These are phyloP conservation scores for Oncorhynchus gorbuscha DNA, from an alignment of 2,113 vertebrate genomes.

Conservation along the genomic window DNA sequence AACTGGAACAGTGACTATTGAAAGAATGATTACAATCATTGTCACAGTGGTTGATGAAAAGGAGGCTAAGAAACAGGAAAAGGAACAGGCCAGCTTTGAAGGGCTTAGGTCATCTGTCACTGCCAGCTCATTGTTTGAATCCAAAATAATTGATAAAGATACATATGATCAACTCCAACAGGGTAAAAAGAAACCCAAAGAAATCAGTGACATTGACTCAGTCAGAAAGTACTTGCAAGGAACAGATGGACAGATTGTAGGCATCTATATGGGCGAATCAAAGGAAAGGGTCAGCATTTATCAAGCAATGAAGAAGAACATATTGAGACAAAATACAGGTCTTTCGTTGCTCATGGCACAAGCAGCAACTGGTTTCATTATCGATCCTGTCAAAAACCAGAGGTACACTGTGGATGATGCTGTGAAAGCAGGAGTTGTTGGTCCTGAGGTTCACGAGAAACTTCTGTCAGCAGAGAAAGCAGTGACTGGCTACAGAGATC, in stretches of 20 bases:
- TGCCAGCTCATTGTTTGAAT: constrained; percentile 80
- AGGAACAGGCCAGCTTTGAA: constrained; percentile 79
- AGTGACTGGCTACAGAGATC: constrained; percentile 86
- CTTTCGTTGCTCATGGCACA: constrained; percentile 87
- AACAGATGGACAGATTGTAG: constrained; percentile 78
- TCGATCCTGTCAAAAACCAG: constrained; percentile 79
- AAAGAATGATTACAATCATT: constrained; percentile 88
- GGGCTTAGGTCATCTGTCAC: constrained; percentile 84
- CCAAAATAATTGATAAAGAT: constrained; percentile 79
- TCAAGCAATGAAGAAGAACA: constrained; percentile 85
- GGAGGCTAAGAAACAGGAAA: constrained; percentile 73
- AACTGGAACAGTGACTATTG: constrained; percentile 86
- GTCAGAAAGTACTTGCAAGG: constrained; percentile 84
- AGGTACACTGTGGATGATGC: constrained; percentile 85
- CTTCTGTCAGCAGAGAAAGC: constrained; percentile 87
- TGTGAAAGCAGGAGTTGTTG: constrained; percentile 83
- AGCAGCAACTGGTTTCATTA: constrained; percentile 88
- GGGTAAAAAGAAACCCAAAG: constrained; percentile 84
- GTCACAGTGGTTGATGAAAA: constrained; percentile 86
- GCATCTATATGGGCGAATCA: constrained; percentile 79
- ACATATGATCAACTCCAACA: constrained; percentile 85
- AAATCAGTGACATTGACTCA: constrained; percentile 73
- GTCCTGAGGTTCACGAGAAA: constrained; percentile 82
- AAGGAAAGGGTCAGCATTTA: constrained; percentile 90
- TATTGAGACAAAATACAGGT: constrained; percentile 81